A percentile compares a stretch with the other conserved stretches of the same genome.
Conservation (phyloP, 2,797 vertebrate genomes). For the Chrysocyon brachyurus region DNA sequence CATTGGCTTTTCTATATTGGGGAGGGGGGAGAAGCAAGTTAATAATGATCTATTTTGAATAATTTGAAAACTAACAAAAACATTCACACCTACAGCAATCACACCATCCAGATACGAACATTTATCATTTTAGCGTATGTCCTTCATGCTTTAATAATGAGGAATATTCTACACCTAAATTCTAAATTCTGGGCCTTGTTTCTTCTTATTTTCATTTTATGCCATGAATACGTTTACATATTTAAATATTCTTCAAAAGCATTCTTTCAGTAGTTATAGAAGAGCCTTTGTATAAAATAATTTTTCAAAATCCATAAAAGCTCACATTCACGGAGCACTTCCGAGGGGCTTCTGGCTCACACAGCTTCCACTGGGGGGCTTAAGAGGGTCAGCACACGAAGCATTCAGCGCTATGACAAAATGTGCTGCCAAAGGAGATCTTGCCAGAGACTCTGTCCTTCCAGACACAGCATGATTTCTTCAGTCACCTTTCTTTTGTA, state of each 20-base stretch:
- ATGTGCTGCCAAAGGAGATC: too few species aligned
- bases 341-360: background rate
- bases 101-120: background rate
- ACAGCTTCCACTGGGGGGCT: fast-evolving
- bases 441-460: background rate
- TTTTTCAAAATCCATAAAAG: background rate
- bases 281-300: background rate
- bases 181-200: background rate
- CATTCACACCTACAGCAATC: background rate
- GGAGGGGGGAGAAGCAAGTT: background rate
- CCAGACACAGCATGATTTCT: background rate
- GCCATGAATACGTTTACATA: background rate
- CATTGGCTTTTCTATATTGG: background rate
- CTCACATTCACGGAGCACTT: fast-evolving
- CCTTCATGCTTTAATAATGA: background rate
- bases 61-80: slow-evolving; percentile 29
- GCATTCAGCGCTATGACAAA: fast-evolving
- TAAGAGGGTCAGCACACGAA: fast-evolving
- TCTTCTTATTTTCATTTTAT: background rate
- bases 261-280: background rate
- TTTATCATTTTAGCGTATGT: background rate
- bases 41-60: background rate
- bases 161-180: background rate
- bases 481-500: background rate
- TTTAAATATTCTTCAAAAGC: background rate